Conservation (phyloP, 2,797 vertebrate genomes). For the Aviceda leuphotes region DNA sequence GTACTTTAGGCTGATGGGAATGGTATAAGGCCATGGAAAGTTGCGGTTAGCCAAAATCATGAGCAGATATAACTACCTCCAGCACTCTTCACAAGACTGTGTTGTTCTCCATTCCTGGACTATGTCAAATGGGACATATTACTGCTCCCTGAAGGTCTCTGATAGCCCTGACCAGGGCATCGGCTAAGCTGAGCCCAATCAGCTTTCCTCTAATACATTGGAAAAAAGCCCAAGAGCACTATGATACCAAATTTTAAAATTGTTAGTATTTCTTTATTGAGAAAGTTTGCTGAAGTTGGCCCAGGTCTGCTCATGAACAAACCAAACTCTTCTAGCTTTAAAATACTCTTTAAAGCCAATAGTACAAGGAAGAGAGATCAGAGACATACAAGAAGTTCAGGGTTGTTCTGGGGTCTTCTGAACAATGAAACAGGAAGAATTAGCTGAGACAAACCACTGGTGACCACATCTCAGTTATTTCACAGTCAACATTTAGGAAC, state of each 20-base stretch:
- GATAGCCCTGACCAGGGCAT: background rate
- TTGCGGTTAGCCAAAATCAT: background rate
- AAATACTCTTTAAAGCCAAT: background rate
- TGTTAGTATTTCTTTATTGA: background rate
- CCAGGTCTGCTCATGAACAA: background rate
- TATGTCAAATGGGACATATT: fast-evolving
- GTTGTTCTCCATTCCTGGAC: background rate
- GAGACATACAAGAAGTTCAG: background rate
- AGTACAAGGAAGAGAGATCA: background rate
- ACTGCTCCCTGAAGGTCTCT: background rate
- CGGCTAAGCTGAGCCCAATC: background rate
- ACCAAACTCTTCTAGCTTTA: background rate
- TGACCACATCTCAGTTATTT: background rate
- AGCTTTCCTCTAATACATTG: background rate
- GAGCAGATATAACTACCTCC: background rate
- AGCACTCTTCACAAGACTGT: background rate
- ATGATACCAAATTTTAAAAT: fast-evolving
- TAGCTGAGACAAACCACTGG: background rate
- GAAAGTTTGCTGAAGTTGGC: background rate
- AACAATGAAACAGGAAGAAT: background rate
- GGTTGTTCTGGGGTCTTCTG: background rate
- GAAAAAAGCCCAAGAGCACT: background rate
- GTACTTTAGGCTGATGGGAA: background rate
- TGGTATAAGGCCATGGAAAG: background rate
- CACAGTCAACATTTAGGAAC: background rate